Evolutionary conservation across 2,113 vertebrate species (phyloP), one percentile per base, ranked within the genome.

Genomic region (Melanotaenia duboulayi): DNA sequence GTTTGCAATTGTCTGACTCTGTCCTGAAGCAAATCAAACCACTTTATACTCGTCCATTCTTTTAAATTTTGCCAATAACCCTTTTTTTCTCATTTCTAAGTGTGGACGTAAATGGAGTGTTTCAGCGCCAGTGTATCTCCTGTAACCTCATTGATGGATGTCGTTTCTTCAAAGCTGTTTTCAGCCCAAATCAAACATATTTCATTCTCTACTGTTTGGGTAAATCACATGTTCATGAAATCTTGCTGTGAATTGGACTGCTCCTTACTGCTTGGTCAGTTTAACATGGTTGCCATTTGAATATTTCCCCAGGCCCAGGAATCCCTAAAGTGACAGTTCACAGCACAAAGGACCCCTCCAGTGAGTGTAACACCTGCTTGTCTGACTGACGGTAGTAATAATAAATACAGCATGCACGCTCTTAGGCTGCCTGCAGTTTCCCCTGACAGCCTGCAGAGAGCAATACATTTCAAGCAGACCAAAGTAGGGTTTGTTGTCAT

Each of bases 151-250:
- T 94, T 11, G 93, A 94, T 4, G 88, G 87, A 44, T 95, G 95
- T 74, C 75, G 80, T 87, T 95, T 94, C 88, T 94, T 94, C 63
- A 89, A 82, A 82, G 92, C 82, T 6, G 72, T 87, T 56, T 95
- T 95, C 86, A 96, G 95, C 65, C 94, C 94, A 59, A 92, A 91
- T 74, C 86, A 86, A 80, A 93, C 90, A 23, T 65, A 94, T 78
- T 94, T 96, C 77, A 90, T 74, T 20, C 92, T 96, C 62, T 90
- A 92, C 80, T 96, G 95, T 85, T 85, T 94, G 32, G 95, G 95
- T 95, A 73, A 88, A 72, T 39, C 25, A 20, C 35, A 50, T 14
- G 9, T 35, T 9, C 32, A 17, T 28, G 37, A 20, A 44, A 10
- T 25, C 17, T 32, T 8, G 2, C 16, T 22, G 1, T 20, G 1